These are phyloP conservation scores for Atta texana DNA, from an alignment of 1,140 invertebrate species.

Conservation along the genomic window DNA sequence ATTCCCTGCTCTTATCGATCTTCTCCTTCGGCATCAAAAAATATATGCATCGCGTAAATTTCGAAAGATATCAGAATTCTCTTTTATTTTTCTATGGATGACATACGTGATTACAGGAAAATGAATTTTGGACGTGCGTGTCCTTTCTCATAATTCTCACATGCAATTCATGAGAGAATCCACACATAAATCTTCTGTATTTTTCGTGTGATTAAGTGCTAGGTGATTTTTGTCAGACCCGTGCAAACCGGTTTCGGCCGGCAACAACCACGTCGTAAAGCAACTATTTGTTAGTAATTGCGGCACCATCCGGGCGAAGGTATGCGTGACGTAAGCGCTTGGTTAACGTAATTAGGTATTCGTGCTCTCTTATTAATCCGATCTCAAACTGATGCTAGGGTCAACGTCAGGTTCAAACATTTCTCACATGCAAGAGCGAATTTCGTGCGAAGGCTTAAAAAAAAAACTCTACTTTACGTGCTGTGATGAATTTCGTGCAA, in stretches of 20 bases:
- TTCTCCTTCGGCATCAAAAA: background rate
- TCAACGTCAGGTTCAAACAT: constrained; percentile 26
- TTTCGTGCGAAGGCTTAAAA: constrained; percentile 18
- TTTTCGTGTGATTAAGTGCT: constrained; percentile 15
- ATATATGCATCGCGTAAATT: background rate
- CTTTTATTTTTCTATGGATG: background rate
- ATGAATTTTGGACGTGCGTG: constrained; percentile 18
- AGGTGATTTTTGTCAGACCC: constrained; percentile 34
- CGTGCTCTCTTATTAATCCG: constrained; percentile 45
- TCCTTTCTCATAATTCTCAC: background rate
- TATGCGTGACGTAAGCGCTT: constrained; percentile 20
- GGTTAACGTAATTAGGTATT: constrained; percentile 52
- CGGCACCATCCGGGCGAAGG: constrained; percentile 2
- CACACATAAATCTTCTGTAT: constrained; percentile 1
- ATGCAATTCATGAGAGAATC: constrained; percentile 15
- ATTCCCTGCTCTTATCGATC: background rate
- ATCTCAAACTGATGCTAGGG: constrained; percentile 33
- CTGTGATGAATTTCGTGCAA: constrained; percentile 40
- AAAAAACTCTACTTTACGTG: constrained; percentile 49
- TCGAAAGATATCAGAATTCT: background rate
- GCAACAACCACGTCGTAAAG: background rate
- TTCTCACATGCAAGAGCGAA: constrained; percentile 43
- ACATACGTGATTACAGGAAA: background rate
- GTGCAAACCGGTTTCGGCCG: constrained; percentile 26
- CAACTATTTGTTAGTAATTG: constrained; percentile 51